A percentile compares a stretch with the other conserved stretches of the same genome.
phyloP scores from a whole-genome alignment of 2,888 invertebrate species.

The Carterocephalus palaemon region DNA sequence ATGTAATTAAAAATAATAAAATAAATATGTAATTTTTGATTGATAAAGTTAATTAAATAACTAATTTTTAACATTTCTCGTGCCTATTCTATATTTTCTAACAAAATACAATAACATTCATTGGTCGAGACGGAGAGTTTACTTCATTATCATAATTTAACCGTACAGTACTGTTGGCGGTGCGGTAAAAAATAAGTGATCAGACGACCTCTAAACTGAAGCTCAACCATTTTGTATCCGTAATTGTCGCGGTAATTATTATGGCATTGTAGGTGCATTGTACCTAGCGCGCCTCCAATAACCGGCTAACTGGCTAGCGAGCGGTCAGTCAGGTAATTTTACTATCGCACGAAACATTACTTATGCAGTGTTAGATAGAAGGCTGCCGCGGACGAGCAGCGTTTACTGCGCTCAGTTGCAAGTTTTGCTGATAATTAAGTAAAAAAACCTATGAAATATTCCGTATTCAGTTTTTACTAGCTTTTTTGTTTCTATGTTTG shows the following conservation, averaged over 20 bases:
- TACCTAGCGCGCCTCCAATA: slow-evolving; percentile 44
- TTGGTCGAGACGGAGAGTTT: too few species aligned
- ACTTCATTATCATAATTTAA: slow-evolving; percentile 10
- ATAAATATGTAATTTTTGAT: too few species aligned
- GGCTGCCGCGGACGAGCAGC: slow-evolving; percentile 64
- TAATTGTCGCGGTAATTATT: slow-evolving; percentile 68
- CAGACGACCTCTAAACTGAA: slow-evolving; percentile 24
- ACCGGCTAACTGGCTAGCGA: slow-evolving; percentile 58
- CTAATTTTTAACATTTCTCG: too few species aligned
- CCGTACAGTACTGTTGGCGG: slow-evolving; percentile 5
- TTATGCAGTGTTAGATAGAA: slow-evolving; percentile 72
- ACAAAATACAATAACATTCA: too few species aligned
- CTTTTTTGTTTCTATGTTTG: neutral
- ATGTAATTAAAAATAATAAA: too few species aligned
- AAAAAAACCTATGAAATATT: neutral
- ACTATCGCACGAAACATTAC: slow-evolving; percentile 51
- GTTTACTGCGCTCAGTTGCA: slow-evolving; percentile 38
- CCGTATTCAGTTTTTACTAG: slow-evolving; percentile 8
- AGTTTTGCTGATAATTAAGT: slow-evolving; percentile 2
- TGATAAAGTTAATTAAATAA: too few species aligned
- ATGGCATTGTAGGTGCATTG: slow-evolving; percentile 65
- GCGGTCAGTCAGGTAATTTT: slow-evolving; percentile 47
- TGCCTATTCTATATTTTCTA: too few species aligned
- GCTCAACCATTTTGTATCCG: slow-evolving; percentile 43
- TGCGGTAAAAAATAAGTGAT: slow-evolving; percentile 17